A percentile compares a stretch with the other conserved stretches of the same genome.
These are phyloP conservation scores for Pyralis farinalis DNA, from an alignment of 2,888 invertebrate genomes.

Conservation along the genomic window DNA sequence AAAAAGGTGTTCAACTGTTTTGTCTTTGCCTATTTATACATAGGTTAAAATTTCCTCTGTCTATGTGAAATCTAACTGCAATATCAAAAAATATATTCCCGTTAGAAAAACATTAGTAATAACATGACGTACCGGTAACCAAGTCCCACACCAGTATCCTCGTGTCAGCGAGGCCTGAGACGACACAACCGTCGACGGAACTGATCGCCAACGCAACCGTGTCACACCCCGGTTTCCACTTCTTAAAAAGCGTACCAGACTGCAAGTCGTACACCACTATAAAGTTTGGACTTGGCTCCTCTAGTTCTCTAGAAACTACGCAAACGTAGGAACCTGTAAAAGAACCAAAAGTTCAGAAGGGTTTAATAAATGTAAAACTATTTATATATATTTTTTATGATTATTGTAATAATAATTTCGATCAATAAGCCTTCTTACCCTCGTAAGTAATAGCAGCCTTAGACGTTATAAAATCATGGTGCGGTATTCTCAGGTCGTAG, in stretches of 20 bases:
- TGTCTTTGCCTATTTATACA: too few species aligned
- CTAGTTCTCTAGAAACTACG: constrained; percentile 79
- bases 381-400: too few species aligned
- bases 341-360: background rate
- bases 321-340: constrained; percentile 85
- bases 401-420: too few species aligned
- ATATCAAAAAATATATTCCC: too few species aligned
- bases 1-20: too few species aligned
- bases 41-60: too few species aligned
- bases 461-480: constrained; percentile 93
- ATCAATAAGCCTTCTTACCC: too few species aligned
- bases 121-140: constrained; percentile 83
- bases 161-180: constrained; percentile 91
- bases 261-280: constrained; percentile 95
- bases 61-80: too few species aligned
- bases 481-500: constrained; percentile 93
- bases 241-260: constrained; percentile 94
- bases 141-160: constrained; percentile 93
- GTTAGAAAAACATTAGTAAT: too few species aligned
- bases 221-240: constrained; percentile 93
- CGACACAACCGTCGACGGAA: constrained; percentile 90
- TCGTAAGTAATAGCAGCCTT: constrained; percentile 92
- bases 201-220: constrained; percentile 93
- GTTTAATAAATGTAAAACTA: too few species aligned
- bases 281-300: constrained; percentile 91